Percentiles rank a stretch among this genome's conserved stretches.
Evolutionary conservation across 2,113 vertebrate genomes (phyloP).

Genomic region (Syngnathus floridae): DNA sequence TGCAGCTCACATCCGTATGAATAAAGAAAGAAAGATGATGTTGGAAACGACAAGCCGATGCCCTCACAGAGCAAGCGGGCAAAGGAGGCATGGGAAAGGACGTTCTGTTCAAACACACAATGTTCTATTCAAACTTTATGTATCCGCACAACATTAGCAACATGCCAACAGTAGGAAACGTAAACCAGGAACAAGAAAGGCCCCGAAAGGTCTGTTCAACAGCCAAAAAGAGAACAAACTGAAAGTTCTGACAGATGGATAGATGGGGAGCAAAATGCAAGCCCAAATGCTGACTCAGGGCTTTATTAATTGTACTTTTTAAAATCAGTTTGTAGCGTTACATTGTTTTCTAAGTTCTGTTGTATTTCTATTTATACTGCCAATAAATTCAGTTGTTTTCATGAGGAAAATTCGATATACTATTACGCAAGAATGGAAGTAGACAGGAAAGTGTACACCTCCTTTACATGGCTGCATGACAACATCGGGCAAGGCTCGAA

Average conservation of each 20-base stretch:
- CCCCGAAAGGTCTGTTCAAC: background rate
- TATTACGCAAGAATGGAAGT: background rate
- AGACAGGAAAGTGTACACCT: background rate
- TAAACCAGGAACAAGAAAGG: background rate
- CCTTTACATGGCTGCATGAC: background rate
- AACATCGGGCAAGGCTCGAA: background rate
- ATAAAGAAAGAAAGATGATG: background rate
- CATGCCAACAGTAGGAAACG: background rate
- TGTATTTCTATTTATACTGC: too few species aligned
- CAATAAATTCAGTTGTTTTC: too few species aligned
- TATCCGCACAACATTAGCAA: background rate
- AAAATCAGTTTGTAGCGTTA: too few species aligned
- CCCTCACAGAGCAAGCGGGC: background rate
- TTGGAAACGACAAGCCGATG: background rate
- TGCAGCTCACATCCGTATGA: background rate
- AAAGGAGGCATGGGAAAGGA: background rate
- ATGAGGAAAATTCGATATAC: background rate
- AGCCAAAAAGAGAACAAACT: background rate
- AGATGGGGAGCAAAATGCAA: background rate
- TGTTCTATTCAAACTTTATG: constrained; percentile 1
- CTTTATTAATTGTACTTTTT: too few species aligned
- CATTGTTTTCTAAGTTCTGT: too few species aligned
- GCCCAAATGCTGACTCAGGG: too few species aligned
- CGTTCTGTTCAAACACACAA: background rate
- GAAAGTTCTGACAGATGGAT: background rate